Base-by-base conservation (phyloP, 1,140 invertebrate species). In the Polypedilum pembai region DNA sequence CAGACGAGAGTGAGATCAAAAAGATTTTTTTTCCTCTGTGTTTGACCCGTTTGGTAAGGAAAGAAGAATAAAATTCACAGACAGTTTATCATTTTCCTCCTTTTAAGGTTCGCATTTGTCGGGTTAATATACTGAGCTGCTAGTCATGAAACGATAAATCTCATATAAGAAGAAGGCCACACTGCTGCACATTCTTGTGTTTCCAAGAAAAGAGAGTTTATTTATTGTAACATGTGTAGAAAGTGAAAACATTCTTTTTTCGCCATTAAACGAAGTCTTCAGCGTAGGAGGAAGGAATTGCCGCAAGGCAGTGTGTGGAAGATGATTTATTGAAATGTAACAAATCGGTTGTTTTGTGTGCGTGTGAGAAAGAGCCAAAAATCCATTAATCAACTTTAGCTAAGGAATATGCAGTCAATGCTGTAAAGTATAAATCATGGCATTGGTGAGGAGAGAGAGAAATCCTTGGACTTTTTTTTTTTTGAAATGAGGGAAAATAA, bases 301-400 rank as follows among this genome's bases (percentile, higher is more conserved):
- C 45, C 45, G 45, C 45, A 56, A 56, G 45, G 20, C 65, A 69
- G 65, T 18, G 65, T 18, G 17, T 69, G 65, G n/a, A 69, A 69
- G 18, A 69, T 69, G 65, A 69, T 69, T 69, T 69, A 69, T 69
- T 69, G 65, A 69, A 69, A 69, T 69, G 65, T 69, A 69, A 69
- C 65, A 69, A 69, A 69, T 69, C 65, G 65, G 65, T 69, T 18
- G 24, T 33, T 33, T 33, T 33, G 24, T 33, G 24, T 33, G 24
- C 3, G 45, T 45, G 15, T n/a, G n/a, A 56, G 24, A 56, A 56
- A 56, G n/a, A 56, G 45, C 45, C 45, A 56, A 56, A 56, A 56
- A 20, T 69, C 72, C 21, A 73, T 73, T 40, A 40, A 40, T 73
- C 21, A 73, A 73, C 21, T 24, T 24, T 33, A 33, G 40, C 24